A percentile compares a stretch with the other conserved stretches of the same genome.
These are phyloP conservation scores for Leuctra nigra DNA, from an alignment of 2,888 invertebrate genomes.

Conservation along the genomic window DNA sequence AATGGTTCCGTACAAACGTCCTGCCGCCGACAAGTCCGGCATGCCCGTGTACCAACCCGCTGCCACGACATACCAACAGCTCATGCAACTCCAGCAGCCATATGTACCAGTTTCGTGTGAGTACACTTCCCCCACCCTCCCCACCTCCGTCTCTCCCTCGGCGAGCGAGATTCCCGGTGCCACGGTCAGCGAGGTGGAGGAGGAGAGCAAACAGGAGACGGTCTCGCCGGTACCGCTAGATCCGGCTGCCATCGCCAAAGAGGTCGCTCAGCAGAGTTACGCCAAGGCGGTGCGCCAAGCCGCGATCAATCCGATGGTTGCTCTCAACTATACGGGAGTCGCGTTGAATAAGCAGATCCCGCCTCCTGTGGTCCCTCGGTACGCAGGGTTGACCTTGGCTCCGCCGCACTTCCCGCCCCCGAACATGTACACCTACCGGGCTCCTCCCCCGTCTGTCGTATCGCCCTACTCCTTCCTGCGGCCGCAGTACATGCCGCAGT, in stretches of 20 bases:
- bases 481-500: slow-evolving; percentile 33
- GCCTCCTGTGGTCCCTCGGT: slow-evolving; percentile 33
- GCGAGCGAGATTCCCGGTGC: slow-evolving; percentile 36
- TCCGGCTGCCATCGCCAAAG: slow-evolving; percentile 61
- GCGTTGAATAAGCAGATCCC: slow-evolving; percentile 57
- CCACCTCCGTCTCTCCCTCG: slow-evolving; percentile 37
- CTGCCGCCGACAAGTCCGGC: slow-evolving; percentile 94
- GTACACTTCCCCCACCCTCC: slow-evolving; percentile 55
- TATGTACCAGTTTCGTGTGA: slow-evolving; percentile 99
- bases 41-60: slow-evolving; percentile 90
- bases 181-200: slow-evolving; percentile 15
- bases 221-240: slow-evolving; percentile 38
- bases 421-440: slow-evolving; percentile 26
- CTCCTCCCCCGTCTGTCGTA: slow-evolving; percentile 34
- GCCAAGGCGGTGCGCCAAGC: slow-evolving; percentile 55
- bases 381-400: slow-evolving; percentile 23
- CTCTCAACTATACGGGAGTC: slow-evolving; percentile 62
- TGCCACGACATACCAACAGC: slow-evolving; percentile 88
- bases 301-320: slow-evolving; percentile 47
- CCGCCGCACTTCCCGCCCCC: slow-evolving; percentile 27
- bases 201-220: slow-evolving; percentile 28
- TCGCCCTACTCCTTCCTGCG: slow-evolving; percentile 45
- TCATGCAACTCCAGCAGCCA: slow-evolving; percentile 87
- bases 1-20: slow-evolving; percentile 93
- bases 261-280: slow-evolving; percentile 77